Base-by-base conservation (phyloP, 2,797 vertebrate genomes). In the Aeoliscus strigatus region DNA sequence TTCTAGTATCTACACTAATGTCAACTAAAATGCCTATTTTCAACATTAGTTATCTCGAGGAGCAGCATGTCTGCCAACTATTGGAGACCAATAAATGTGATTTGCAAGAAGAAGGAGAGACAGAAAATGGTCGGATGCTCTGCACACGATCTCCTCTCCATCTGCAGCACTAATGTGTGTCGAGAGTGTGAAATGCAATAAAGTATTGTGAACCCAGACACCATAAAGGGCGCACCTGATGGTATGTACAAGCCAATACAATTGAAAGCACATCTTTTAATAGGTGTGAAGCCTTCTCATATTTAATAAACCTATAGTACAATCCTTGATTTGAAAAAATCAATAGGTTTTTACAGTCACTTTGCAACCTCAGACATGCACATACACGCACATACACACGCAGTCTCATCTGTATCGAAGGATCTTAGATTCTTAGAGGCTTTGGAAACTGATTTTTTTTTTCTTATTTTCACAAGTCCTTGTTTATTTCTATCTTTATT, bases 251-350 rank as follows among this genome's bases (percentile, higher is more conserved):
- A 80, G 58, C 63, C 47, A 80, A 85, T 84, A 82, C 64, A 86
- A 83, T 66, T 79, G 78, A 86, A 76, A 75, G 73, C 64, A 63
- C 52, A 29, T 73, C 69, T 72, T 84, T 85, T 84, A 86, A 86
- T 83, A 83, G 62, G 72, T 55, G 75, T 28, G 18, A 60, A 76
- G 50, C 60, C 66, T 65, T 77, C 68, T 81, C 60, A 78, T 80
- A 79, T 81, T 75, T 57, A 73, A 80, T 72, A 67, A 44, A 71
- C 54, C 62, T 54, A 37, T 42, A 43, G 35, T 38, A 48, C 65
- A 70, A 68, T 43, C 62, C 69, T 68, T 67, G 73, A 86, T 88
- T 86, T 83, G 54, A 38, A 51, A 26, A 61, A 80, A 86, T 86
- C 83, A 76, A 81, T 86, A 50, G 64, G 63, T 73, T 73, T 80